These are phyloP conservation scores for Napeogenes sylphis DNA, from an alignment of 2,888 invertebrate species.

Conservation along the genomic window DNA sequence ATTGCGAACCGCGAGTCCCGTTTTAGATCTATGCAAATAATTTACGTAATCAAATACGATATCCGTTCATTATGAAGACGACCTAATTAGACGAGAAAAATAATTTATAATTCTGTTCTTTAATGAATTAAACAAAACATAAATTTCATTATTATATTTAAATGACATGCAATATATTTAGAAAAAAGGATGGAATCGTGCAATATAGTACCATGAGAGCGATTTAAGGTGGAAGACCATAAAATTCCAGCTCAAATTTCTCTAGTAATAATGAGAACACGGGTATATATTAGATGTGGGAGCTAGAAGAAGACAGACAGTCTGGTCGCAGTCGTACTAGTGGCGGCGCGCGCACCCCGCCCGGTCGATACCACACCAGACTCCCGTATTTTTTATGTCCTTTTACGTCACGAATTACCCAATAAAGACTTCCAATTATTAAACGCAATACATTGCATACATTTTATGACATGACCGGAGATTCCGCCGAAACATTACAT, in stretches of 20 bases:
- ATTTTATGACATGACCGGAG: slow-evolving; percentile 37
- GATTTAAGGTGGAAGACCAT: neutral
- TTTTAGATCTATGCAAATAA: slow-evolving; percentile 19
- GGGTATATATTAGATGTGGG: slow-evolving; percentile 9
- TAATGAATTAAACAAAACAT: too few species aligned
- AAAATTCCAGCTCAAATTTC: slow-evolving; percentile 8
- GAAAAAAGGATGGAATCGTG: too few species aligned
- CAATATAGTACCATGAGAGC: neutral
- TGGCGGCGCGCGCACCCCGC: slow-evolving; percentile 60
- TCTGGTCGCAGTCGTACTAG: slow-evolving; percentile 36
- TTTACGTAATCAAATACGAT: slow-evolving; percentile 7
- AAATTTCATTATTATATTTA: too few species aligned
- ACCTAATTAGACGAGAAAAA: too few species aligned
- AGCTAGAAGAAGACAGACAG: slow-evolving; percentile 40
- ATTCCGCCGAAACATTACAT: slow-evolving; percentile 26
- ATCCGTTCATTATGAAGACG: too few species aligned
- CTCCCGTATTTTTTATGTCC: slow-evolving; percentile 75
- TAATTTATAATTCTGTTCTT: too few species aligned
- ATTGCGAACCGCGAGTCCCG: slow-evolving; percentile 33
- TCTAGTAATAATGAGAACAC: slow-evolving; percentile 1
- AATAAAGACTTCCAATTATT: slow-evolving; percentile 65
- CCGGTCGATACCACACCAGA: slow-evolving; percentile 74
- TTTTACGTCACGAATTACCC: slow-evolving; percentile 67
- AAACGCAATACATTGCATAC: slow-evolving; percentile 44
- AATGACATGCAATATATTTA: slow-evolving; percentile 3